phyloP scores from a whole-genome alignment of 2,113 vertebrate species.

The Struthio camelus region DNA sequence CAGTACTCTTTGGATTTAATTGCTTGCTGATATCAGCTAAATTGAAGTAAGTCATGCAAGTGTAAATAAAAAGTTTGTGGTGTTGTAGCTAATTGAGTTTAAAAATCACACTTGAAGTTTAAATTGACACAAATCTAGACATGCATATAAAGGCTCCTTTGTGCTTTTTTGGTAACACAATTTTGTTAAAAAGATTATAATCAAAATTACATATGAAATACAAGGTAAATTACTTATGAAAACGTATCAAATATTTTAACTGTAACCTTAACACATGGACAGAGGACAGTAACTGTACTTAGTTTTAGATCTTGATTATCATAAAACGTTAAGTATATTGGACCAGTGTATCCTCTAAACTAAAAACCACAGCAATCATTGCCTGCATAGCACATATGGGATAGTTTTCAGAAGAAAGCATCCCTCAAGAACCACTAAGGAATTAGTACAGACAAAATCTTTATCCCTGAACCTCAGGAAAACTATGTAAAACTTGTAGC shows the following conservation, averaged over 20 bases:
- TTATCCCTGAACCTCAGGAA: not conserved
- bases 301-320: not conserved
- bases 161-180: not conserved
- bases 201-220: not conserved
- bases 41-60: not conserved
- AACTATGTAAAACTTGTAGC: not conserved
- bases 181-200: not conserved
- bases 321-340: not conserved
- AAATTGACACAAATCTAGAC: not conserved
- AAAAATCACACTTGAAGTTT: constrained; percentile 2
- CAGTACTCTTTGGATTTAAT: not conserved
- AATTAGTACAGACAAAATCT: not conserved
- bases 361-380: not conserved
- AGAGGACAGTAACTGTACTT: not conserved
- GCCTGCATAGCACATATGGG: not conserved
- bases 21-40: not conserved
- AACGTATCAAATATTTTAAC: not conserved
- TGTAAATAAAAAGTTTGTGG: not conserved
- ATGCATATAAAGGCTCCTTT: not conserved
- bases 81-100: not conserved
- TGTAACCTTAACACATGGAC: not conserved
- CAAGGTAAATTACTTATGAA: not conserved
- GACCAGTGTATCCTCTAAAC: not conserved
- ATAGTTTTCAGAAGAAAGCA: not conserved
- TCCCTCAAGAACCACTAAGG: not conserved